Evolutionary conservation across 2,888 invertebrate genomes (phyloP).

Genomic region (Sphecodes monilicornis): DNA sequence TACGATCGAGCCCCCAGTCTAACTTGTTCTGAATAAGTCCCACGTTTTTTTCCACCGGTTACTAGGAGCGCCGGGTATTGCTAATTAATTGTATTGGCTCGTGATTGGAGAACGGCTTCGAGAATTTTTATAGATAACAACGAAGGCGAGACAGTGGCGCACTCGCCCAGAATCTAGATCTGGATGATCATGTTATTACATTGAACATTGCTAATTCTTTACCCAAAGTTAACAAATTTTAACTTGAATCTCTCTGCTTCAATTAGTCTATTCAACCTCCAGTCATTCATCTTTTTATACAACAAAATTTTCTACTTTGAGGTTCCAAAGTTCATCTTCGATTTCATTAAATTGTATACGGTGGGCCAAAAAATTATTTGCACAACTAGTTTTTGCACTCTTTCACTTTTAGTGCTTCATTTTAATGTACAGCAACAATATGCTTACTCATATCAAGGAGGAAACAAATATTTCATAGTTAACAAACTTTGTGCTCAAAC

Average conservation of each 20-base stretch:
- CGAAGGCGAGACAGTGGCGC: not conserved
- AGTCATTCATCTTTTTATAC: not conserved
- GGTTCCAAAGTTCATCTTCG: not conserved
- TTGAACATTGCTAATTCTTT: not conserved
- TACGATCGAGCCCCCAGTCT: constrained; percentile 63
- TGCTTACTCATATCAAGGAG: too few relatives aligned
- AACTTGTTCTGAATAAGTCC: constrained; percentile 64
- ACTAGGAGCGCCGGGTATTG: not conserved
- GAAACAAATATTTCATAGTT: too few relatives aligned
- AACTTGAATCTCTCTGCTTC: not conserved
- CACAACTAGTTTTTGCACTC: too few relatives aligned
- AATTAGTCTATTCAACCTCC: not conserved
- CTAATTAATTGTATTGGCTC: not conserved
- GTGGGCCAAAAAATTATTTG: too few relatives aligned
- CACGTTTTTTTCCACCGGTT: not conserved
- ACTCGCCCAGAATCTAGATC: not conserved
- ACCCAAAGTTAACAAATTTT: not conserved
- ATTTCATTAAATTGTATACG: too few relatives aligned
- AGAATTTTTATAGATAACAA: not conserved
- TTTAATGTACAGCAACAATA: too few relatives aligned
- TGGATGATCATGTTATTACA: not conserved
- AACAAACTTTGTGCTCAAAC: too few relatives aligned
- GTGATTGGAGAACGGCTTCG: not conserved
- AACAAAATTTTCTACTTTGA: not conserved
- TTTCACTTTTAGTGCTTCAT: too few relatives aligned